These are phyloP conservation scores for Stictonetta naevosa DNA, from an alignment of 2,113 vertebrate genomes.

Conservation along the genomic window DNA sequence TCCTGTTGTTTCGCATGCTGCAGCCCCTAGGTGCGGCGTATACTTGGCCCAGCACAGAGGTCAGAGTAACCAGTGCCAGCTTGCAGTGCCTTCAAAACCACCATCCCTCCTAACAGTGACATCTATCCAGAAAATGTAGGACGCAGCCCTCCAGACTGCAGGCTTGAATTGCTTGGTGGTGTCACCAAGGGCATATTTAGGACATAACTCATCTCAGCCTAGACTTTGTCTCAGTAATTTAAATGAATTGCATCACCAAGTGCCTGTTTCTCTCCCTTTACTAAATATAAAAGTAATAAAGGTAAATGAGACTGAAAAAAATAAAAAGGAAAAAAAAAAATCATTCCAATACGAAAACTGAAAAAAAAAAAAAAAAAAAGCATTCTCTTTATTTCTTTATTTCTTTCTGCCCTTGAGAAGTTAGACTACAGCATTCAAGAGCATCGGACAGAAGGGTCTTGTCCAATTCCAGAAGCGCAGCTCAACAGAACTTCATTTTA, in stretches of 20 bases:
- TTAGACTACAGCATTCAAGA: neutral
- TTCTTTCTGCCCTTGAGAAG: neutral
- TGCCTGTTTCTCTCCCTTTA: neutral
- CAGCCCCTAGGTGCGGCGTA: neutral
- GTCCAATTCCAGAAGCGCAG: neutral
- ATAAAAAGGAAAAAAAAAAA: neutral
- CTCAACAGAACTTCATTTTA: neutral
- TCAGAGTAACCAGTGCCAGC: neutral
- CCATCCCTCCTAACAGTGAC: neutral
- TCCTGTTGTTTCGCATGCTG: neutral
- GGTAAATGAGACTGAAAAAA: neutral
- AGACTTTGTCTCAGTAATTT: neutral
- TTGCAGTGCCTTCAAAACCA: neutral
- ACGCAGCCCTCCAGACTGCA: neutral
- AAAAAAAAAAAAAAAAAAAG: neutral
- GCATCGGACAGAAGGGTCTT: neutral
- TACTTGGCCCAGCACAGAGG: neutral
- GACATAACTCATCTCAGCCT: neutral
- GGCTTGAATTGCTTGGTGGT: neutral
- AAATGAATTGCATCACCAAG: neutral
- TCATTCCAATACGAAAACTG: neutral
- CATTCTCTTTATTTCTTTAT: neutral
- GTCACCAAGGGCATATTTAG: neutral
- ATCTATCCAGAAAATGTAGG: neutral
- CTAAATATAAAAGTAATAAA: neutral